Conservation (phyloP, 1,140 invertebrate species). For the Pachypsylla venusta region DNA sequence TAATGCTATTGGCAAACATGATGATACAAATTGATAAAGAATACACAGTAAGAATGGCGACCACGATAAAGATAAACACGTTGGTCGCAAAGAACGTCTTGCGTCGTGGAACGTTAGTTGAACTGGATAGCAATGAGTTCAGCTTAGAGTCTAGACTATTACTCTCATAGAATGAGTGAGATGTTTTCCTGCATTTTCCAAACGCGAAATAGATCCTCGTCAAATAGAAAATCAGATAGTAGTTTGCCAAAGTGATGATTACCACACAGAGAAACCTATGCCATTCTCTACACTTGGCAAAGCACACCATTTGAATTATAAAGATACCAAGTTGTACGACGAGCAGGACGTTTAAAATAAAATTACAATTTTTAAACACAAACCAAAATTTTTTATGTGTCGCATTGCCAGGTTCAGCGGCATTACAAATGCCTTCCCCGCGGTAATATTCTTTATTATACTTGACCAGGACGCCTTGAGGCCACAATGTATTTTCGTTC, state of each 20-base stretch:
- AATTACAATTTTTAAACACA: background rate
- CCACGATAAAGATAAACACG: background rate
- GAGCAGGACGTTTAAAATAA: background rate
- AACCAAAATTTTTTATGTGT: constrained; percentile 57
- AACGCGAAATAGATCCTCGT: background rate
- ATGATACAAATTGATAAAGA: constrained; percentile 1
- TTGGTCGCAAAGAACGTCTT: background rate
- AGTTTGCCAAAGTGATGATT: constrained; percentile 1
- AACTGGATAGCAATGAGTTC: background rate
- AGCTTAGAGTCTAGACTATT: background rate
- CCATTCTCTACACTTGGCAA: constrained; percentile 1
- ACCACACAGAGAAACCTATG: background rate
- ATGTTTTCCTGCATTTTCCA: background rate
- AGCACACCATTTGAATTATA: background rate
- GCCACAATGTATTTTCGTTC: constrained; percentile 57
- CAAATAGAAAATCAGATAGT: constrained; percentile 2
- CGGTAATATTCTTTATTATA: constrained; percentile 64
- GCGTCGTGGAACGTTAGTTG: background rate
- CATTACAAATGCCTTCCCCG: constrained; percentile 50
- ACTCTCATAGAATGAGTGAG: background rate
- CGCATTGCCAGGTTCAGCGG: constrained; percentile 66
- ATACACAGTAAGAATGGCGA: background rate
- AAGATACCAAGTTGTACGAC: background rate
- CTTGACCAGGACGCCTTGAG: constrained; percentile 60
- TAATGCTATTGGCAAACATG: constrained; percentile 1